Evolutionary conservation across 1,140 invertebrate species (phyloP).

Genomic region (Gonatopus flavifemur): DNA sequence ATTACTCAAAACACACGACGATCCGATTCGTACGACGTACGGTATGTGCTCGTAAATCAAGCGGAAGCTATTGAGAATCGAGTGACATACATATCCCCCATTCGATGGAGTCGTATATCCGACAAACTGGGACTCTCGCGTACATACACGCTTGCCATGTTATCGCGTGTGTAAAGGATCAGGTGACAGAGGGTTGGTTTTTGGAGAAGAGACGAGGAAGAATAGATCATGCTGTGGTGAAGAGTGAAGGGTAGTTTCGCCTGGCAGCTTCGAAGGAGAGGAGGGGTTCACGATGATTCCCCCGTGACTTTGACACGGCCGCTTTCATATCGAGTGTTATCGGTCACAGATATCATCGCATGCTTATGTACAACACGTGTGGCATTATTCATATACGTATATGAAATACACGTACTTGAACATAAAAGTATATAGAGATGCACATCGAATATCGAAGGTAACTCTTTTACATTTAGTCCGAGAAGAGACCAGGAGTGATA

Average conservation of each 20-base stretch:
- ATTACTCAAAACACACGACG: too few species aligned
- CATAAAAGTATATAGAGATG: too few species aligned
- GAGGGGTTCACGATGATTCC: conserved; percentile 11
- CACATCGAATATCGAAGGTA: conserved; percentile 5
- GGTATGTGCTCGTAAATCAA: conserved; percentile 25
- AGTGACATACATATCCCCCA: conserved; percentile 24
- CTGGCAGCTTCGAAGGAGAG: too few species aligned
- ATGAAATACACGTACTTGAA: too few species aligned
- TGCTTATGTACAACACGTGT: conserved; percentile 22
- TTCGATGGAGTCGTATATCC: conserved; percentile 14
- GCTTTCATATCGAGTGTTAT: conserved; percentile 20
- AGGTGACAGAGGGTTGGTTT: too few species aligned
- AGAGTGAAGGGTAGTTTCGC: too few species aligned
- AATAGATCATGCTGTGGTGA: too few species aligned
- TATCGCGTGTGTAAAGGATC: conserved; percentile 21
- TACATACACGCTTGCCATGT: conserved; percentile 22
- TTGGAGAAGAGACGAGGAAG: too few species aligned
- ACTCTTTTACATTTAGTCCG: neutral
- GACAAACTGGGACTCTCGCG: conserved; percentile 17
- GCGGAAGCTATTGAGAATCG: conserved; percentile 30
- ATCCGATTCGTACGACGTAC: too few species aligned
- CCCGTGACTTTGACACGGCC: conserved; percentile 19
- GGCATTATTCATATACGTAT: conserved; percentile 8
- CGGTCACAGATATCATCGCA: conserved; percentile 23
- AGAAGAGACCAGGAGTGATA: conserved; percentile 4